Percentiles rank a stretch among this genome's conserved stretches.
These are phyloP conservation scores for Nannobrachium achirus DNA, from an alignment of 2,113 vertebrate genomes.

Conservation along the genomic window DNA sequence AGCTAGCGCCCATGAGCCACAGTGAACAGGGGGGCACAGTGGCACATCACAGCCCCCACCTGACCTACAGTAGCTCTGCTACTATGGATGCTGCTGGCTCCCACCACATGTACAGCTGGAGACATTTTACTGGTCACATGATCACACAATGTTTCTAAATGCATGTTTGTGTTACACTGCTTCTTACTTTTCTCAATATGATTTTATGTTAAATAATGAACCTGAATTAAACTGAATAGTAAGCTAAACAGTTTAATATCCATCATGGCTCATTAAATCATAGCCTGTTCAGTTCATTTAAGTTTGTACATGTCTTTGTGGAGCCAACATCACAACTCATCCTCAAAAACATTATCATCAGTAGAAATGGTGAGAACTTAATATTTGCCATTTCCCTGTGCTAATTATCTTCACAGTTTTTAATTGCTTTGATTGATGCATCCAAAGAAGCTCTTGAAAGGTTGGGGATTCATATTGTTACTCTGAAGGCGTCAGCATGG, in stretches of 20 bases:
- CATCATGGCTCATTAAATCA: conserved; percentile 42
- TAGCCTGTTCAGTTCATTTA: conserved; percentile 14
- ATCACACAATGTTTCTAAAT: not conserved
- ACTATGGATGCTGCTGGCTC: conserved; percentile 4
- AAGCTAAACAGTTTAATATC: too few relatives aligned
- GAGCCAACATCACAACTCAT: conserved; percentile 17
- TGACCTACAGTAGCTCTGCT: conserved; percentile 27
- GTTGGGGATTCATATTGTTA: conserved; percentile 30
- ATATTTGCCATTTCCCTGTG: conserved; percentile 57
- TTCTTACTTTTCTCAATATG: not conserved
- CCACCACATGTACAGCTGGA: conserved; percentile 36
- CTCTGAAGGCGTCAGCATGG: conserved; percentile 26
- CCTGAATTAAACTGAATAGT: not conserved
- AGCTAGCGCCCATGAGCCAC: conserved; percentile 55
- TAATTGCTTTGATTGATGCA: conserved; percentile 70
- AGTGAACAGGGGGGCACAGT: conserved; percentile 36
- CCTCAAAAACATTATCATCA: conserved; percentile 36
- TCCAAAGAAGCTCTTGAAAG: conserved; percentile 54
- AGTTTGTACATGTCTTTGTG: conserved; percentile 5
- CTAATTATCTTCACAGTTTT: conserved; percentile 61
- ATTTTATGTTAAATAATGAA: conserved; percentile 8
- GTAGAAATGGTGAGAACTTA: conserved; percentile 35
- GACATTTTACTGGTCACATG: conserved; percentile 14
- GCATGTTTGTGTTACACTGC: not conserved
- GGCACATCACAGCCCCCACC: conserved; percentile 44